Evolutionary conservation across 2,797 vertebrate genomes (phyloP).

Genomic region (Leptatherina wallacei): DNA sequence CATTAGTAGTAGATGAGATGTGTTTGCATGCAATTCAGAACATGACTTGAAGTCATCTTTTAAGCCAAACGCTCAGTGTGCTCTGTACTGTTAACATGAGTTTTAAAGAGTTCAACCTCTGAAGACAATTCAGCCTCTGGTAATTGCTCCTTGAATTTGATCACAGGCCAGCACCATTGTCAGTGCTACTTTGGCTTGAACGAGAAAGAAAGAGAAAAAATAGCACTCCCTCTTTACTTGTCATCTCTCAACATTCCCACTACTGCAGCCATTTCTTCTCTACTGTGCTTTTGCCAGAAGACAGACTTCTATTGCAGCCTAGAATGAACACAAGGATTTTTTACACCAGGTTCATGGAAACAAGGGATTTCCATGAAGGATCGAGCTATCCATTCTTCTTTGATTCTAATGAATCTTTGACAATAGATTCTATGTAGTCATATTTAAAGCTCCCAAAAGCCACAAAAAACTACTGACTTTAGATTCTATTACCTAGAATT

Average conservation of each 20-base stretch:
- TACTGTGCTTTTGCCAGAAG: constrained; percentile 41
- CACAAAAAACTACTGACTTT: constrained; percentile 5
- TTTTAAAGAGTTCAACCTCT: constrained; percentile 15
- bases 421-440: constrained; percentile 19
- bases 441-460: constrained; percentile 21
- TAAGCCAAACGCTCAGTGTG: constrained; percentile 3
- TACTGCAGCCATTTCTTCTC: constrained; percentile 24
- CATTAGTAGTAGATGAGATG: constrained; percentile 12
- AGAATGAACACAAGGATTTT: constrained; percentile 25
- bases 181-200: constrained; percentile 21
- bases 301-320: constrained; percentile 15
- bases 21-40: constrained; percentile 21
- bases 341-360: constrained; percentile 20
- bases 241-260: constrained; percentile 29
- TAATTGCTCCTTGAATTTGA: constrained; percentile 14
- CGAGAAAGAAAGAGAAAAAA: neutral
- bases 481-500: neutral
- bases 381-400: constrained; percentile 24
- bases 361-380: constrained; percentile 26
- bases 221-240: constrained; percentile 14
- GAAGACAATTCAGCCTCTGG: constrained; percentile 21
- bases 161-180: constrained; percentile 7
- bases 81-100: constrained; percentile 18
- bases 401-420: constrained; percentile 35
- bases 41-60: constrained; percentile 19